Evolutionary conservation across 2,113 vertebrate species (phyloP).

Genomic region (Trichomycterus rosablanca): DNA sequence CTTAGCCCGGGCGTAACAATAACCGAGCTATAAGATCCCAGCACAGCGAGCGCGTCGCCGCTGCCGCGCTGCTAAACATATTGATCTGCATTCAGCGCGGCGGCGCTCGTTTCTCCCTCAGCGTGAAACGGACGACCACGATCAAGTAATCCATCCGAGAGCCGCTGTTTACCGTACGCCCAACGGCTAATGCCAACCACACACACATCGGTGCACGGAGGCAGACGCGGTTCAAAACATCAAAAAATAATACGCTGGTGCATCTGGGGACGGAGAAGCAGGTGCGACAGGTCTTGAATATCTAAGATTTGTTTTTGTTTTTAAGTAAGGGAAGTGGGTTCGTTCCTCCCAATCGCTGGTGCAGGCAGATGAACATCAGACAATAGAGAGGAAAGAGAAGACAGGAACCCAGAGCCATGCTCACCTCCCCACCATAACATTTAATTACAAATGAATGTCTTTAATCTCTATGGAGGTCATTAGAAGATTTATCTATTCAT

Average conservation of each 20-base stretch:
- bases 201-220: background rate
- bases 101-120: conserved; percentile 49
- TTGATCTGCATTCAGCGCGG: conserved; percentile 61
- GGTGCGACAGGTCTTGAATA: too few species aligned
- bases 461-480: too few species aligned
- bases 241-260: background rate
- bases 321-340: too few species aligned
- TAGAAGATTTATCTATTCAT: too few species aligned
- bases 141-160: conserved; percentile 54
- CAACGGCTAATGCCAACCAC: conserved; percentile 47
- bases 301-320: background rate
- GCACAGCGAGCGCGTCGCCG: conserved; percentile 23
- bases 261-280: too few species aligned
- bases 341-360: too few species aligned
- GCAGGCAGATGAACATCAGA: too few species aligned
- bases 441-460: too few species aligned
- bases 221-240: too few species aligned
- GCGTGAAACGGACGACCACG: conserved; percentile 54
- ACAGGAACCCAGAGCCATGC: too few species aligned
- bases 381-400: too few species aligned
- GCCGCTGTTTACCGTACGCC: conserved; percentile 54
- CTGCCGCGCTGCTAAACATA: conserved; percentile 45
- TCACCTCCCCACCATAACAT: too few species aligned
- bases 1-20: conserved; percentile 19
- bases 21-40: conserved; percentile 12